Conservation (phyloP, 1,140 invertebrate genomes). For the Lamellibrachia luymesi region DNA sequence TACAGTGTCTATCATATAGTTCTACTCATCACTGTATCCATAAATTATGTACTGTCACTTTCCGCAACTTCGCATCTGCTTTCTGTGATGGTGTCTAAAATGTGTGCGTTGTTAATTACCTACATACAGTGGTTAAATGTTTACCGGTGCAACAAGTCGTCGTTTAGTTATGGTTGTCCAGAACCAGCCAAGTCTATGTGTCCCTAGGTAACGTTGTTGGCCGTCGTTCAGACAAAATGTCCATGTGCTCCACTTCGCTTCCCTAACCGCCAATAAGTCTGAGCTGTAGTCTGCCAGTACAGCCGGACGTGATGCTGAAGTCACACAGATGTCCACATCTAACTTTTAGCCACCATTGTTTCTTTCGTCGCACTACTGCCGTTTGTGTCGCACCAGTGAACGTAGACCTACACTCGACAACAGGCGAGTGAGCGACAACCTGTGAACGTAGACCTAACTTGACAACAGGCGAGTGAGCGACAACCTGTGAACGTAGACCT, state of each 20-base stretch:
- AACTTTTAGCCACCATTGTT: not conserved
- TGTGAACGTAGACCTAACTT: too few species aligned
- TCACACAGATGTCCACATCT: not conserved
- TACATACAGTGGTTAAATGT: not conserved
- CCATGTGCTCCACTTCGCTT: not conserved
- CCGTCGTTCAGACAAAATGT: not conserved
- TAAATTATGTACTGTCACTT: not conserved
- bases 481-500: too few species aligned
- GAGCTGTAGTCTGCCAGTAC: not conserved
- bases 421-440: not conserved
- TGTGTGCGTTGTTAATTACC: not conserved
- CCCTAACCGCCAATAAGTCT: not conserved
- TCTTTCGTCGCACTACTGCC: not conserved
- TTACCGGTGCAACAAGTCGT: too few species aligned
- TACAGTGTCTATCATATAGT: not conserved
- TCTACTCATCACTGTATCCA: not conserved
- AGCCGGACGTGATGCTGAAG: not conserved
- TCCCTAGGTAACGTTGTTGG: not conserved
- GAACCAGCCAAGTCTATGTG: not conserved
- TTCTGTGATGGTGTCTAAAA: not conserved
- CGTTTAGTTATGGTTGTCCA: not conserved
- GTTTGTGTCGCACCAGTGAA: not conserved
- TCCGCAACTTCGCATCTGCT: not conserved
- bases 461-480: not conserved
- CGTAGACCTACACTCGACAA: not conserved